These are phyloP conservation scores for Uloborus diversus DNA, from an alignment of 1,140 invertebrate species.

Conservation along the genomic window DNA sequence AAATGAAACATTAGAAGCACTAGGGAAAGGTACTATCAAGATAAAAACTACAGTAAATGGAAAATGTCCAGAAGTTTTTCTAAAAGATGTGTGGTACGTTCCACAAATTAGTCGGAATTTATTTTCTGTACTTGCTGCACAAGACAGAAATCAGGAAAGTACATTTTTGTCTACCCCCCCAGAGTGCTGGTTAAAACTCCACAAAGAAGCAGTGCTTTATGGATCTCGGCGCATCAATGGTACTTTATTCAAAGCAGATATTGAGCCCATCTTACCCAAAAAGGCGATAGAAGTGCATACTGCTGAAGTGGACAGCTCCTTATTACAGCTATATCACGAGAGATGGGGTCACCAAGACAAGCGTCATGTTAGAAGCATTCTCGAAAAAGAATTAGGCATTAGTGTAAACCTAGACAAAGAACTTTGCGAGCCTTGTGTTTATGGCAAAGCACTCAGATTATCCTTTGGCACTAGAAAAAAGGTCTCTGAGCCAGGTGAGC, in stretches of 20 bases:
- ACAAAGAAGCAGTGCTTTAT: background rate
- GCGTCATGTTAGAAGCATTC: background rate
- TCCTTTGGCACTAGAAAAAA: conserved; percentile 26
- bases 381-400: conserved; percentile 6
- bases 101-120: conserved; percentile 14
- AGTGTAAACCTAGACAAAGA: conserved; percentile 1
- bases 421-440: conserved; percentile 9
- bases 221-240: background rate
- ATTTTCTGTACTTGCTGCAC: conserved; percentile 5
- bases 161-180: background rate
- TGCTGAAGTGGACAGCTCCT: background rate
- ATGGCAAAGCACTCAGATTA: conserved; percentile 16
- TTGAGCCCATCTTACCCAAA: background rate
- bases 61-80: background rate
- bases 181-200: conserved; percentile 14
- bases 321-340: conserved; percentile 16
- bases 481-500: background rate
- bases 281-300: background rate
- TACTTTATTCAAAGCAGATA: conserved; percentile 8
- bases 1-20: background rate
- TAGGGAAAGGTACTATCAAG: conserved; percentile 22
- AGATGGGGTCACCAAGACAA: conserved; percentile 9
- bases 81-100: conserved; percentile 32
- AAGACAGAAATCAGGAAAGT: conserved; percentile 24
- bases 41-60: background rate